Evolutionary conservation across 1,140 invertebrate species (phyloP), one percentile per base, ranked within the genome.

Genomic region (Temnothorax nylanderi): DNA sequence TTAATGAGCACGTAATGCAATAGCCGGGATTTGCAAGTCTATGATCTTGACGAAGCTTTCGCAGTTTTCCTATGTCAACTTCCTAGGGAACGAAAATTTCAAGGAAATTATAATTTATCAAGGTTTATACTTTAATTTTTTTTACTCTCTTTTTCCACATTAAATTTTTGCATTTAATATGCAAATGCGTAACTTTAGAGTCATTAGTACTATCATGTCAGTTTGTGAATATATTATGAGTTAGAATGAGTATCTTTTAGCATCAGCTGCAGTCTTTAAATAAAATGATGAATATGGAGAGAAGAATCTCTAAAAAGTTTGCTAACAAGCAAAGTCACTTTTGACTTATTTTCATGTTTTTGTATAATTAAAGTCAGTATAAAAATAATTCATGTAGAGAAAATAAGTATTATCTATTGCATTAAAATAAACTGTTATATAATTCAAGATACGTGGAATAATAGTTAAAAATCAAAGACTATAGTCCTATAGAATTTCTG

Each of bases 1-100:
- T 78, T 78, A 85, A 78, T 85, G 82, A 85, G 58, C 80, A 34
- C 69, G 41, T 49, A 60, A 49, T 10, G 72, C 71, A 32, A 62
- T 37, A 51, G 37, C 32, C 10, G n/a, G 6, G 21, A 81, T 67
- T 81, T 71, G 69, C 82, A 71, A 89, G 81, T 78, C 41, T n/a
- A 44, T 71, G 49, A 56, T 75, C 72, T 89, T 81, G 82, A 81
- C 47, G 26, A 41, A 34, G 60, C 67, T 60, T 58, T 62, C 62
- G 58, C 71, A 58, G 65, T 41, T 88, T 64, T 54, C n/a, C 21
- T 82, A 56, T 18, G 51, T 67, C 62, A 77, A 76, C 21, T 54
- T 60, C 0, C 13, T 7, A 44, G 41, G 7, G 26, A 54, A 80
- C 18, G 56, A 60, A 84, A 60, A 41, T 58, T 3, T 72, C 37